phyloP scores from a whole-genome alignment of 1,140 invertebrate species.

The Brachionus sp. region DNA sequence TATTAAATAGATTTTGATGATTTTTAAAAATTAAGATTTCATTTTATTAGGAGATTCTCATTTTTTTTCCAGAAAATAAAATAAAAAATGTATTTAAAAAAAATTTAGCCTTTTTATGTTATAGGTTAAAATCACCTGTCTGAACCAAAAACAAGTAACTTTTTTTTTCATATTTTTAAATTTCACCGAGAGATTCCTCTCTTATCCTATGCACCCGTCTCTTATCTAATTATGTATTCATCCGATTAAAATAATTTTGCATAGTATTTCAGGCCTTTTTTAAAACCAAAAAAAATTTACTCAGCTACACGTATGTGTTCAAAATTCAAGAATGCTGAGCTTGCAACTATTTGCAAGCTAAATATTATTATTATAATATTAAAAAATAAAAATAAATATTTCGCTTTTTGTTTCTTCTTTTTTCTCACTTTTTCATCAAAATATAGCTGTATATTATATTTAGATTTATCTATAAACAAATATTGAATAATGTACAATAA shows the following conservation, averaged over 20 bases:
- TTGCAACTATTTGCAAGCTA: constrained; percentile 6
- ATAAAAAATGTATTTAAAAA: no score
- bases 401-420: background rate
- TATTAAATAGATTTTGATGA: no score
- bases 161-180: background rate
- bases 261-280: background rate
- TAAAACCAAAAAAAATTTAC: background rate
- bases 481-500: background rate
- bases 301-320: background rate
- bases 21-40: no score
- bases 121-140: no score
- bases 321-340: background rate
- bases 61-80: no score
- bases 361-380: constrained; percentile 1
- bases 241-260: background rate
- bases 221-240: background rate
- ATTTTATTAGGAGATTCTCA: no score
- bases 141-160: background rate
- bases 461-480: background rate
- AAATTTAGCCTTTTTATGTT: no score
- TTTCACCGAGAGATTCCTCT: background rate
- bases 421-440: background rate
- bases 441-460: background rate
- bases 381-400: background rate
- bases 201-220: background rate